Evolutionary conservation across 2,888 invertebrate genomes (phyloP), one percentile per base, ranked within the genome.

Genomic region (Linnaemya vulpina): DNA sequence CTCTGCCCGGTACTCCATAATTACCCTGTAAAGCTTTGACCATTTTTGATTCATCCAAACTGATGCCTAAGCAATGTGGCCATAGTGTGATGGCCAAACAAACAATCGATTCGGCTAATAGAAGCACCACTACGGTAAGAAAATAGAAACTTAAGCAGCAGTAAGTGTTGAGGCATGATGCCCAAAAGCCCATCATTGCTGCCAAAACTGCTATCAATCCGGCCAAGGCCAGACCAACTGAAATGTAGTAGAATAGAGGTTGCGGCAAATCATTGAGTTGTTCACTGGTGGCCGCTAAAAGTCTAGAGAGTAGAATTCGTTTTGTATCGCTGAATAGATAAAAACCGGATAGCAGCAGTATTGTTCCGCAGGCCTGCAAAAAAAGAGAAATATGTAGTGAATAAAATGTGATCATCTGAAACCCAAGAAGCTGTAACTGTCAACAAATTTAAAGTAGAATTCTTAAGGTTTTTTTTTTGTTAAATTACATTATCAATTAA

Each of bases 111-210:
- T 96, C 96, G 63, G 95, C 94, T 43, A 96, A 89, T 38, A 97
- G 92, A 51, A 96, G 93, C 4, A 94, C 89, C 65, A 96, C 93
- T 40, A 97, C 95, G 60, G 95, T 92, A 76, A 96, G 91, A 88
- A 97, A 95, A 89, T 97, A 97, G 94, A 95, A 91, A 74, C 94
- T 94, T n/a, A 96, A 93, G 86, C 96, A 94, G 87, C 95, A 95
- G 89, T 95, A 96, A 88, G 95, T 96, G 87, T 95, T 95, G 88
- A 96, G 93, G 89, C 96, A 96, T 0, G 96, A 95, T 0, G 96
- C 96, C 96, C 96, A 97, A 91, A 96, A 97, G 65, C 97, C 97
- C 22, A 96, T 92, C 62, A 96, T 94, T 4, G 96, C 95, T 0
- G 95, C 94, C 8, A 95, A 93, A 74, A 96, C 94, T 70, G 96